Percentiles rank a stretch among this genome's conserved stretches.
Evolutionary conservation across 2,113 vertebrate genomes (phyloP).

Genomic region (Rostratula benghalensis): DNA sequence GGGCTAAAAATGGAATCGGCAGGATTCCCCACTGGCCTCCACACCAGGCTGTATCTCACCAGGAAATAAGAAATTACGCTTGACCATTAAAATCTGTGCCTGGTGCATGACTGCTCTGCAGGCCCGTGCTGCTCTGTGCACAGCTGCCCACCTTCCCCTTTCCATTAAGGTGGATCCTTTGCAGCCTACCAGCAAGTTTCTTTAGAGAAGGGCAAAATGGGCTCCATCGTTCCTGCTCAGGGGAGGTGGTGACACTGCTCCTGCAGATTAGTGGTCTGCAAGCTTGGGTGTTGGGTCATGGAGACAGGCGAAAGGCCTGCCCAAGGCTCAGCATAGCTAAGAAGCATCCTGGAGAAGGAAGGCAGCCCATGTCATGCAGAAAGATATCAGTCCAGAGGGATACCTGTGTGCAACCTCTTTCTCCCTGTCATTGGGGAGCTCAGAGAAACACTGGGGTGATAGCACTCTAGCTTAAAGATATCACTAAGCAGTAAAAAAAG

Average conservation of each 20-base stretch:
- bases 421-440: background rate
- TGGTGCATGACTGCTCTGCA: no score
- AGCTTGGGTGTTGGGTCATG: background rate
- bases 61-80: background rate
- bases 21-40: background rate
- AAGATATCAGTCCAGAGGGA: background rate
- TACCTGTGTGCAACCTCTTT: background rate
- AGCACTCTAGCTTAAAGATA: background rate
- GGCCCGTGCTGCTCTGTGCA: background rate
- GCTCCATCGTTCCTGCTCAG: background rate
- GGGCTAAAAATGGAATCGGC: background rate
- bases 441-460: background rate
- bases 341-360: background rate
- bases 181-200: background rate
- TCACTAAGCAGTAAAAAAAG: background rate
- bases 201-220: accelerated
- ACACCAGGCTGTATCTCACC: background rate
- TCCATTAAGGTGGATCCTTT: background rate
- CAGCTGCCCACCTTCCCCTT: background rate
- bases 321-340: background rate
- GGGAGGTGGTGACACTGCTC: background rate
- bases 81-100: background rate
- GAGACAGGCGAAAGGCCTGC: background rate
- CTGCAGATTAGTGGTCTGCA: background rate
- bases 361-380: background rate